Base-by-base conservation (phyloP, 2,113 vertebrate species). In the Spizaetus ornatus region DNA sequence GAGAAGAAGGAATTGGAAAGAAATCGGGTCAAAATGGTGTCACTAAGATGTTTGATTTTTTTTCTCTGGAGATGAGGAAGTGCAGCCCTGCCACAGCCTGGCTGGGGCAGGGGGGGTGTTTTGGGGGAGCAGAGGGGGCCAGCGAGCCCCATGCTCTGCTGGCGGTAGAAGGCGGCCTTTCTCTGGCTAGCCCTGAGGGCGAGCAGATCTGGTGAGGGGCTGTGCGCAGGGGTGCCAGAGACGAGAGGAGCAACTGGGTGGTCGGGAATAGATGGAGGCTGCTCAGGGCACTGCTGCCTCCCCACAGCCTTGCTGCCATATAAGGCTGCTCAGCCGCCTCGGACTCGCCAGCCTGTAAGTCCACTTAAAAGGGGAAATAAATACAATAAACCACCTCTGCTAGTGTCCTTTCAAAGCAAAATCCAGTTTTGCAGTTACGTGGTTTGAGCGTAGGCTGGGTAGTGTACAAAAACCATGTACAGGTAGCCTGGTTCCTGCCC, bases 251-350 rank as follows among this genome's bases (percentile, higher is more conserved):
- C 93, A 93, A 86, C 67, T 21, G 65, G 34, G 25, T 36, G 55
- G 82, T 89, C 92, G 87, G 81, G 93, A 95, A 95, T 87, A 89
- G 95, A 86, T 74, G 76, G 86, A 73, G 76, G 34, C 59, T 91
- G 86, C 91, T 90, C 16, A 3, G 52, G 70, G 73, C 82, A 25
- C 67, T 3, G 14, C 36, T 1, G 71, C 26, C 21, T 82, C 43
- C 43, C 52, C 0, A 0, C 58, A 58, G 79, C 42, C 72, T 72
- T 12, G 40, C 84, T 85, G 93, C 96, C 93, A 85, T 90, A 94
- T 94, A 87, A 91, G 95, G 93, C 90, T 92, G 58, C 83, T 90
- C 61, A 59, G 95, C 89, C 9, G 65, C 61, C 34, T 47, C 22
- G 1, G 73, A 81, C 73, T 67, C 3, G 3, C 34, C 6, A 4